Evolutionary conservation across 1,140 invertebrate species (phyloP), one percentile per base, ranked within the genome.

Genomic region (Chymomyza costata): DNA sequence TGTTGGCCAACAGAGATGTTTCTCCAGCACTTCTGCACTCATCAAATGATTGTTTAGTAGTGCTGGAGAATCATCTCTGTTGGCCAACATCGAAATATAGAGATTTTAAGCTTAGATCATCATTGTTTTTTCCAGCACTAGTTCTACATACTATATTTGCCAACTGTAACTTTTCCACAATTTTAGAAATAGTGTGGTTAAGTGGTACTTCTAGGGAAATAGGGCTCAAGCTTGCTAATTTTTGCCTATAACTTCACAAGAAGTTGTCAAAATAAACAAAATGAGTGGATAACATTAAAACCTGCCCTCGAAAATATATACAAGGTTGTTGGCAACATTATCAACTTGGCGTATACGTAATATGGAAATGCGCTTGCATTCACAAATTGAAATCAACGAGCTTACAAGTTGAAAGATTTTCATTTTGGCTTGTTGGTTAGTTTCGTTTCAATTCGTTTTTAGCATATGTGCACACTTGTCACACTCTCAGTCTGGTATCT

Each of bases 361-460:
- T 80, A 80, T 80, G 73, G 68, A 80, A 78, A 78, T 67, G 65
- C 30, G 51, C 50, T 43, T 78, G 71, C 63, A 78, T 78, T 68
- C 73, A 71, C 73, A 80, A 78, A 78, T 80, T 76, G 67, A 78
- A 78, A 78, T 80, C 73, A 78, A 78, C 63, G 73, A 78, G 73
- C 73, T 67, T 73, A 71, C 67, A 80, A 58, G 66, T 76, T 70
- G 71, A 66, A 78, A 66, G 62, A 66, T 80, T 80, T 78, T 16
- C 31, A n/a, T 28, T 39, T 56, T 32, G 46, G 19, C 54, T 57
- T 57, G 54, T 51, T 45, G 54, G 48, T 54, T 50, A 44, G 21
- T 35, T 31, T 47, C 17, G 50, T 55, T 47, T 44, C 51, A 19
- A 25, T 59, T 34, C 28, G 48, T 76, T 66, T 71, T 50, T 58